A percentile compares a stretch with the other conserved stretches of the same genome.
phyloP scores from a whole-genome alignment of 2,888 invertebrate genomes.

The Cryptocephalus moraei region DNA sequence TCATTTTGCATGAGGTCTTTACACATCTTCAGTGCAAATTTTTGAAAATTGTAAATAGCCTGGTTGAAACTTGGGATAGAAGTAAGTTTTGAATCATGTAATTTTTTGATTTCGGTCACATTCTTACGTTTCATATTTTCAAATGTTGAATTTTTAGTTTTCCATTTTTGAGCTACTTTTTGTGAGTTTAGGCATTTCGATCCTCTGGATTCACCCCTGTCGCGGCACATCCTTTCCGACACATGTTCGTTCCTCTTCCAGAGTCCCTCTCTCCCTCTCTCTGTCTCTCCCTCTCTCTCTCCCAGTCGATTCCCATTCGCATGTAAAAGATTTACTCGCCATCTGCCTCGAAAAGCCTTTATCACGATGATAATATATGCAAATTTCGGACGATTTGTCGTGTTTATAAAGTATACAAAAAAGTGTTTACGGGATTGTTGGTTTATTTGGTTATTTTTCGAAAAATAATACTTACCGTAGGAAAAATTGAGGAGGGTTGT shows the following conservation, averaged over 20 bases:
- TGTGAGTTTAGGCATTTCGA: too few relatives aligned
- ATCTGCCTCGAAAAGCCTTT: constrained; percentile 9
- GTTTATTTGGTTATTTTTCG: neutral
- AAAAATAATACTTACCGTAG: too few relatives aligned
- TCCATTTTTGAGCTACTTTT: too few relatives aligned
- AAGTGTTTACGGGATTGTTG: constrained; percentile 19
- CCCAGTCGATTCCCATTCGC: constrained; percentile 6
- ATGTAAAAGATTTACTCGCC: constrained; percentile 9
- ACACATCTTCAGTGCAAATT: too few relatives aligned
- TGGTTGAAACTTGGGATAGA: too few relatives aligned
- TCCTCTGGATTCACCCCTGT: too few relatives aligned
- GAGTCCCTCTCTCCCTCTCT: constrained; percentile 11
- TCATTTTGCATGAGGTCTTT: too few relatives aligned
- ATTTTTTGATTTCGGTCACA: too few relatives aligned
- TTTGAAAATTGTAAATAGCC: too few relatives aligned
- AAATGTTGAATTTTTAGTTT: too few relatives aligned
- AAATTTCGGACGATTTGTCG: constrained; percentile 32
- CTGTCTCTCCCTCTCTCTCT: constrained; percentile 10
- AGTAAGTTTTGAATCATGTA: too few relatives aligned
- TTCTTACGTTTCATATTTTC: too few relatives aligned
- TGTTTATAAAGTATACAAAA: constrained; percentile 34
- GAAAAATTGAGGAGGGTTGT: neutral
- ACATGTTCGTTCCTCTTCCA: constrained; percentile 30
- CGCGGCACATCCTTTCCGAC: constrained; percentile 24
- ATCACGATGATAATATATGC: constrained; percentile 30